Percentiles rank a stretch among this genome's conserved stretches.
Evolutionary conservation across 2,113 vertebrate species (phyloP).

Genomic region (Ammodytes marinus): DNA sequence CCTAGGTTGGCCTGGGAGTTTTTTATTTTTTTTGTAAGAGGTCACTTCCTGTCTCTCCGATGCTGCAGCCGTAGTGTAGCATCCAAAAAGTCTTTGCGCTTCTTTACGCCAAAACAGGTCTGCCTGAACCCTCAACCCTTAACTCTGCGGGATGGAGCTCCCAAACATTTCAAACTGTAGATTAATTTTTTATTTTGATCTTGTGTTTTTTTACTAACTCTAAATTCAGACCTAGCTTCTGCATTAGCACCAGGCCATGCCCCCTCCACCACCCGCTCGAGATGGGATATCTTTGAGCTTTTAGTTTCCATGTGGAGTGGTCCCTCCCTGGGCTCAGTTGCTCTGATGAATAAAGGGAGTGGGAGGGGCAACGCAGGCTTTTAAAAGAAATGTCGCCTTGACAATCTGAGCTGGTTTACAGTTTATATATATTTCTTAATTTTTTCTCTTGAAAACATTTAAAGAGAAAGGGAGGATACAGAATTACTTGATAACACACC

Average conservation of each 20-base stretch:
- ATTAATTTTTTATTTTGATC: constrained; percentile 29
- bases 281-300: constrained; percentile 27
- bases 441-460: background rate
- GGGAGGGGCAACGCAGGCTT: constrained; percentile 54
- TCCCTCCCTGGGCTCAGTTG: constrained; percentile 24
- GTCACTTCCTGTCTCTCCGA: constrained; percentile 54
- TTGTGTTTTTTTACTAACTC: constrained; percentile 27
- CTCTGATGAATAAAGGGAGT: constrained; percentile 35
- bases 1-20: constrained; percentile 71
- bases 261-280: background rate
- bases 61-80: constrained; percentile 70
- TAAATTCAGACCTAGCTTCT: constrained; percentile 29
- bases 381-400: constrained; percentile 71
- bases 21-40: constrained; percentile 7
- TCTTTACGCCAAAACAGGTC: constrained; percentile 33
- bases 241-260: constrained; percentile 27
- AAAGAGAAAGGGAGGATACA: constrained; percentile 25
- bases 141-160: constrained; percentile 64
- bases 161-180: constrained; percentile 61
- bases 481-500: constrained; percentile 17
- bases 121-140: constrained; percentile 72
- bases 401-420: constrained; percentile 83
- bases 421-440: constrained; percentile 44
- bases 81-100: constrained; percentile 25
- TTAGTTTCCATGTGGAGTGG: constrained; percentile 62